Conservation (phyloP, 2,113 vertebrate genomes). For the Plecturocebus donacophilus region DNA sequence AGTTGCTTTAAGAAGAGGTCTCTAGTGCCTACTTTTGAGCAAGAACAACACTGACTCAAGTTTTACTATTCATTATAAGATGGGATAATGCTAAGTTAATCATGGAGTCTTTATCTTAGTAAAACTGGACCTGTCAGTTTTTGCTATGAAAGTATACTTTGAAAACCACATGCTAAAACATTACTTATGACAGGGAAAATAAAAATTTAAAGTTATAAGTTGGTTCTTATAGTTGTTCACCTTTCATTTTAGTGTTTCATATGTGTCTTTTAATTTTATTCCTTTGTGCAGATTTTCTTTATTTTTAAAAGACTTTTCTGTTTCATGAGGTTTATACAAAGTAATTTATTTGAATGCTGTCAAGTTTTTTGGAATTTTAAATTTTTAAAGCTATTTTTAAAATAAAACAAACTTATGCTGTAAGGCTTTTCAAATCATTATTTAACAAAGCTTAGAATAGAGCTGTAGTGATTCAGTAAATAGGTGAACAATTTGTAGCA, state of each 20-base stretch:
- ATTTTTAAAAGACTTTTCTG: slow-evolving; percentile 12
- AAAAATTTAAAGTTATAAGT: background rate
- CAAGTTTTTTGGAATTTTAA: slow-evolving; percentile 11
- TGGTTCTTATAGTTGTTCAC: background rate
- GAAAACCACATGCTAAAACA: background rate
- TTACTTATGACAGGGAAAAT: background rate
- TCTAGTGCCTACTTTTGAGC: background rate
- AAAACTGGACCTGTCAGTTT: background rate
- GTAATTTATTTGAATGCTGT: slow-evolving; percentile 40
- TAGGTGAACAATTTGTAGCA: slow-evolving; percentile 66
- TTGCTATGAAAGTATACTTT: slow-evolving; percentile 11
- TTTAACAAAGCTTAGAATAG: slow-evolving; percentile 61
- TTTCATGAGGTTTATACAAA: background rate
- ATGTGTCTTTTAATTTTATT: slow-evolving; percentile 8
- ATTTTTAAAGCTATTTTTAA: slow-evolving; percentile 22
- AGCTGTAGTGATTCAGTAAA: slow-evolving; percentile 59
- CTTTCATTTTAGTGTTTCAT: slow-evolving; percentile 42
- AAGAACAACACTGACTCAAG: background rate
- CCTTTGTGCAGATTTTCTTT: slow-evolving; percentile 12
- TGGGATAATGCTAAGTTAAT: background rate
- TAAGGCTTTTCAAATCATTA: background rate
- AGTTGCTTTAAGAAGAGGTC: slow-evolving; percentile 6
- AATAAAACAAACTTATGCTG: background rate
- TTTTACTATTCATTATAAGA: slow-evolving; percentile 37
- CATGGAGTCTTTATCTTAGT: background rate